phyloP scores from a whole-genome alignment of 2,888 invertebrate species.

The Uropetala carovei region DNA sequence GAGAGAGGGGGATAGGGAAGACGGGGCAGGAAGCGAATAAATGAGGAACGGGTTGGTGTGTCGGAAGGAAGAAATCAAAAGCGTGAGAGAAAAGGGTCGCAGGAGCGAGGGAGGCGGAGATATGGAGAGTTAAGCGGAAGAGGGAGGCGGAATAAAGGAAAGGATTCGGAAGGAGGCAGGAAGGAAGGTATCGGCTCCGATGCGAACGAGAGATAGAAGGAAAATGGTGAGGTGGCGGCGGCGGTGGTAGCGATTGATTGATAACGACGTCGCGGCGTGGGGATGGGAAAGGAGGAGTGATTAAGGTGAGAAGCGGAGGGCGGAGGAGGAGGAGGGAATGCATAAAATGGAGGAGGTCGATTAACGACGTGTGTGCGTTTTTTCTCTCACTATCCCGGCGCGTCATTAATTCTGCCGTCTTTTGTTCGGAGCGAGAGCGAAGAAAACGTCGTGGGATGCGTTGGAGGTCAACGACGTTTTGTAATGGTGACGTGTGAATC shows the following conservation, averaged over 20 bases:
- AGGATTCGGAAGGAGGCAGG: neutral
- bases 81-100: neutral
- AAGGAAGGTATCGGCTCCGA: neutral
- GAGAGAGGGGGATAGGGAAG: neutral
- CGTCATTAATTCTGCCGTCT: neutral
- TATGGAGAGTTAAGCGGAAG: no score
- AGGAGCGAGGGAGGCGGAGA: neutral
- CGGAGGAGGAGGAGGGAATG: conserved; percentile 75
- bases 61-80: neutral
- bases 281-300: conserved; percentile 73
- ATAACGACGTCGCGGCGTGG: conserved; percentile 4
- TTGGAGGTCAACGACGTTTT: neutral
- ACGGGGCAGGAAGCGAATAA: neutral
- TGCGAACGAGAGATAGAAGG: neutral
- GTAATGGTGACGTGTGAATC: neutral
- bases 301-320: conserved; percentile 74
- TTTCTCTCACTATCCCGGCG: neutral
- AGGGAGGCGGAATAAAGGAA: neutral
- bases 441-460: neutral
- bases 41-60: neutral
- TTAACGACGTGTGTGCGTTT: neutral
- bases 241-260: conserved; percentile 64
- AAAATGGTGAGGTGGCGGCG: no score
- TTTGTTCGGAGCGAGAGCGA: neutral
- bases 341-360: conserved; percentile 31